Evolutionary conservation across 30 jellyfish, hydroid and myxozoan species (phyloP), one percentile per base, ranked within the genome.

Genomic region (Catostylus mosaicus): DNA sequence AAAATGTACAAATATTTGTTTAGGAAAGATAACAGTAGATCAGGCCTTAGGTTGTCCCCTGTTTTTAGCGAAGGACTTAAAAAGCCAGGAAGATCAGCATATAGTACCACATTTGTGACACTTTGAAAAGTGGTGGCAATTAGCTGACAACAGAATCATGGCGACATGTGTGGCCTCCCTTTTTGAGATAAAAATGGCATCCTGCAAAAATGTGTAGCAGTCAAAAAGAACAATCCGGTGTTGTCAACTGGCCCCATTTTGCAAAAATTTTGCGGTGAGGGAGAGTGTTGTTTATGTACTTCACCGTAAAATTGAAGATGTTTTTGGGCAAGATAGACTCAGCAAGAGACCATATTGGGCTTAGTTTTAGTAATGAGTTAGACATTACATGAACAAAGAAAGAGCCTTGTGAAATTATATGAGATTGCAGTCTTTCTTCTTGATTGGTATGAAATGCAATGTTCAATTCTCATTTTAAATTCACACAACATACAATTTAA

Each of bases 311-410:
- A 30, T 67, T 67, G 62, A 67, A 67, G 1, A 67, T 67, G 43
- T 67, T 10, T 67, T 67, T 67, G 14, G 79, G 79, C 79, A 67
- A 19, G 9, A 26, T 23, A 6, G 45, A 19, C 40, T 67, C 61
- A 9, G 57, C 62, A 43, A 61, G 31, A 19, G 79, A 36, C 79
- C 79, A 67, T n/a, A 67, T 36, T 4, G 79, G 31, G 57, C 31
- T 67, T 2, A 67, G 24, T 8, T 23, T 27, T 18, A 24, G 40
- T 7, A 67, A 33, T 4, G 79, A 33, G 9, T 67, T 32, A 2
- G 35, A 20, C n/a, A 23, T 67, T 4, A 67, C n/a, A 33, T 14
- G 3, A 2, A 35, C 14, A 0, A 10, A 67, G 79, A 67, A 3
- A 22, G 62, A 67, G 79, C 79, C 62, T 32, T 67, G 61, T 2